A percentile compares a stretch with the other conserved stretches of the same genome.
Evolutionary conservation across 2,888 invertebrate genomes (phyloP).

Genomic region (Philonicus albiceps): DNA sequence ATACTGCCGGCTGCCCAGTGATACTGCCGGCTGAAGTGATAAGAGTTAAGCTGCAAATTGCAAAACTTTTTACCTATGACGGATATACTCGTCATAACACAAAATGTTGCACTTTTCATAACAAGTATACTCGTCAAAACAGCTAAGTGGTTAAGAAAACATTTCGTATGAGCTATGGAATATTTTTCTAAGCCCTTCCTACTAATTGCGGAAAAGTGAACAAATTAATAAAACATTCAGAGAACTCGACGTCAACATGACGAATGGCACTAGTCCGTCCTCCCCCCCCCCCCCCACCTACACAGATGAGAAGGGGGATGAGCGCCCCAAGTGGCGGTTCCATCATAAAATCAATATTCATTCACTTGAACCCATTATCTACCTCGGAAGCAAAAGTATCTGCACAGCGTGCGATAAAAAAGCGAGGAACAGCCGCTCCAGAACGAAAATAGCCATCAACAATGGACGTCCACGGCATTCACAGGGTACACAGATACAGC

Average conservation of each 20-base stretch:
- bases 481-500: neutral
- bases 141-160: no score
- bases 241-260: neutral
- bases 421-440: conserved; percentile 26
- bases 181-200: no score
- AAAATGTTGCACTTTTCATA: no score
- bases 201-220: neutral
- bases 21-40: no score
- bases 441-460: conserved; percentile 37
- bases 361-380: conserved; percentile 38
- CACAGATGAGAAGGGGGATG: neutral
- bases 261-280: neutral
- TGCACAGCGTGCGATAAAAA: conserved; percentile 28
- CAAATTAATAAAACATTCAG: neutral
- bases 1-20: no score
- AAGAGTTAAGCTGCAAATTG: no score
- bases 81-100: no score
- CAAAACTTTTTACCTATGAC: no score
- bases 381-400: conserved; percentile 20
- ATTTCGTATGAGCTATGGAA: no score
- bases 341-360: conserved; percentile 38
- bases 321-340: neutral
- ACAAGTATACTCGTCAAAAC: no score
- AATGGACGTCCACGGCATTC: conserved; percentile 20
- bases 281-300: no score